phyloP scores from a whole-genome alignment of 2,888 invertebrate genomes.

The Hylaea fasciaria region DNA sequence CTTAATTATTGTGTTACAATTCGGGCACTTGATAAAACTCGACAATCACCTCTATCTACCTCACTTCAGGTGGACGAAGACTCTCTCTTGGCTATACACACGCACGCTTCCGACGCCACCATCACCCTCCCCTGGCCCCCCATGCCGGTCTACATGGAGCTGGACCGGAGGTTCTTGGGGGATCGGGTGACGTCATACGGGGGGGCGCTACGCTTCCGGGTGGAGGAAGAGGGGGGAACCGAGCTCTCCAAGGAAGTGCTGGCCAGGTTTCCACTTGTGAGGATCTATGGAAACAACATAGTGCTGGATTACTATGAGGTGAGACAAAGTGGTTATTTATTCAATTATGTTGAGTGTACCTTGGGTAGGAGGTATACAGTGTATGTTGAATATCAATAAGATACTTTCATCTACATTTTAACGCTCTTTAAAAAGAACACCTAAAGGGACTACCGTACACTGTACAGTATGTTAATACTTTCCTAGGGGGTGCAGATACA shows the following conservation, averaged over 20 bases:
- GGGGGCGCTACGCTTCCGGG: slow-evolving; percentile 92
- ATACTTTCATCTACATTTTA: no score
- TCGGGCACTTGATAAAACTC: no score
- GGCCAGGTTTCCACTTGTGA: slow-evolving; percentile 90
- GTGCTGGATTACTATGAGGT: slow-evolving; percentile 90
- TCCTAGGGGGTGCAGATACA: no score
- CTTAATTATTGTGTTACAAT: no score
- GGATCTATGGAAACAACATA: slow-evolving; percentile 91
- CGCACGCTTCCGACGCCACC: slow-evolving; percentile 68
- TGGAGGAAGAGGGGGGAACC: slow-evolving; percentile 87
- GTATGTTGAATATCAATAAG: no score
- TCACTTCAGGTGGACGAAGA: slow-evolving; percentile 69
- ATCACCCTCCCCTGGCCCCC: slow-evolving; percentile 80
- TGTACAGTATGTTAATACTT: no score
- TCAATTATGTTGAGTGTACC: no score
- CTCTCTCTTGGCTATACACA: slow-evolving; percentile 71
- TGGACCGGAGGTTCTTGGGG: slow-evolving; percentile 92
- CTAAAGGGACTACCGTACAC: no score
- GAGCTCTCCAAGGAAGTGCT: slow-evolving; percentile 84
- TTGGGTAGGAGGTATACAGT: no score
- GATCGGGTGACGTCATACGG: slow-evolving; percentile 96
- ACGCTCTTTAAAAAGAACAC: no score
- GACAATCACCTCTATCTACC: not conserved
- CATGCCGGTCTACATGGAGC: slow-evolving; percentile 91
- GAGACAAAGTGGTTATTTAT: slow-evolving; percentile 6